These are phyloP conservation scores for Chloromyia formosa DNA, from an alignment of 2,888 invertebrate genomes.

Conservation along the genomic window DNA sequence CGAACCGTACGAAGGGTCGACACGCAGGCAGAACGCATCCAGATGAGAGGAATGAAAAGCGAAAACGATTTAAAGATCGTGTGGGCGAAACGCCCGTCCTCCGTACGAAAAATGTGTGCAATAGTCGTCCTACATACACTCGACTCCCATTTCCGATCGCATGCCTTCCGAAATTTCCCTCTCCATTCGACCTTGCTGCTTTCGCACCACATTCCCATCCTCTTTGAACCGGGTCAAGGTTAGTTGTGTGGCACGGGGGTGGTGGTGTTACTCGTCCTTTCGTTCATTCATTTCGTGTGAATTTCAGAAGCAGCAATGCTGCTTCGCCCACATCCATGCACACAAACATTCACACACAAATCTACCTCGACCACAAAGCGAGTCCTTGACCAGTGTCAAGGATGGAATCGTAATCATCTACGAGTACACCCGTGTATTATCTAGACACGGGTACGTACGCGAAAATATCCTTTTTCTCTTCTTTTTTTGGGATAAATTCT, in stretches of 20 bases:
- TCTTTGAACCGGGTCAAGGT: constrained; percentile 24
- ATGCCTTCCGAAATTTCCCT: background rate
- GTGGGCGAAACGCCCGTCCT: background rate
- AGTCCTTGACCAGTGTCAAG: too few species aligned
- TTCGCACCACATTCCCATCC: constrained; percentile 1
- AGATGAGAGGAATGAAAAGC: constrained; percentile 21
- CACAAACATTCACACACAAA: too few species aligned
- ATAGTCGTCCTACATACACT: too few species aligned
- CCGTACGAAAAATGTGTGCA: too few species aligned
- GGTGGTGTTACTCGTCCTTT: constrained; percentile 2
- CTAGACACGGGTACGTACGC: too few species aligned
- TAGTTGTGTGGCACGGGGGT: constrained; percentile 8
- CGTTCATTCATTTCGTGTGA: constrained; percentile 1
- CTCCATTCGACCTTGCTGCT: constrained; percentile 19
- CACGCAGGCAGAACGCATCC: background rate
- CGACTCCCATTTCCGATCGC: too few species aligned
- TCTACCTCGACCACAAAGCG: too few species aligned
- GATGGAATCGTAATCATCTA: too few species aligned
- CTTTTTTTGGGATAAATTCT: too few species aligned
- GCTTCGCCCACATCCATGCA: background rate
- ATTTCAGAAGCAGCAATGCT: background rate
- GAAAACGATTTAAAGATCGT: background rate
- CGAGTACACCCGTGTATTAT: too few species aligned
- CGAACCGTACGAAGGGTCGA: background rate
- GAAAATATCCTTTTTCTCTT: too few species aligned